Evolutionary conservation across 2,888 invertebrate genomes (phyloP), one percentile per base, ranked within the genome.

Genomic region (Diaperis boleti): DNA sequence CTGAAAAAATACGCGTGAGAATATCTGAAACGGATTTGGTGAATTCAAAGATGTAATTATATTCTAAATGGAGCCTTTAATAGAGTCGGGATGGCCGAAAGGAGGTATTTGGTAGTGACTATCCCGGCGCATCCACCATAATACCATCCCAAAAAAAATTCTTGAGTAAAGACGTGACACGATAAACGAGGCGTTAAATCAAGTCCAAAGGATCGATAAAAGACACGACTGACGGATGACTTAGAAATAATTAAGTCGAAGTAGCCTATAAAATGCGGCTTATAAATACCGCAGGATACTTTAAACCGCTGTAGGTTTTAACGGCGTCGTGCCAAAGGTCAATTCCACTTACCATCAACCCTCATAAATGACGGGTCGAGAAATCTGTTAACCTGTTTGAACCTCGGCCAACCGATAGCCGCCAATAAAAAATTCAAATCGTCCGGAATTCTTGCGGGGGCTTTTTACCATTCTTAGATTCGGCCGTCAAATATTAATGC

Each of bases 341-440:
- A 64, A 61, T 56, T 56, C 50, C 50, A 64, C 64, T 57, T 49
- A 55, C 54, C 64, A 64, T 59, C 64, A 61, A 64, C 64, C 64
- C 64, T 64, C 64, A 64, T 64, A 64, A 64, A 61, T 61, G 64
- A 61, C 64, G 64, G 60, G 60, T 64, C 64, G 64, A 61, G 64
- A 57, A 64, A 64, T 64, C 60, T 64, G 61, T 64, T 64, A 57
- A 62, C 62, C 62, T 57, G 29, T 52, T 50, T 50, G 57, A 64
- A 61, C 64, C 50, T 61, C 44, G 45, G 35, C 59, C 13, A 29
- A 60, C 52, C 44, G 52, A 52, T 52, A 42, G 52, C 13, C 17
- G 15, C 10, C 1, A 31, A 52, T 60, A 60, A 50, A 60, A 60
- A 60, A 60, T 60, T 60, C 52, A 60, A 42, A 33, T 52, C 42